Percentiles rank a stretch among this genome's conserved stretches.
Evolutionary conservation across 2,888 invertebrate genomes (phyloP).

Genomic region (Thalpophila matura): DNA sequence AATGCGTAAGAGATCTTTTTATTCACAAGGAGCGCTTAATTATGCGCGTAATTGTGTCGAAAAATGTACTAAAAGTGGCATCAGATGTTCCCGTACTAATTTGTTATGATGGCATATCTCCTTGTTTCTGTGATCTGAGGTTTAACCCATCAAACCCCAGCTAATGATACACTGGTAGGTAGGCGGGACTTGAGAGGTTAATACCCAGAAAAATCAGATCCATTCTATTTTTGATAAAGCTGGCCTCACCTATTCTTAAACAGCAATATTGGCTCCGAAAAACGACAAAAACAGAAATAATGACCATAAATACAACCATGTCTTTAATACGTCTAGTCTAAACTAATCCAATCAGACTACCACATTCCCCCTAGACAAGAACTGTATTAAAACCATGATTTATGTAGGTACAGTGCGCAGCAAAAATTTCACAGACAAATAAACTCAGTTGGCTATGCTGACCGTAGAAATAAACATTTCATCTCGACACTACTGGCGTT

Average conservation of each 20-base stretch:
- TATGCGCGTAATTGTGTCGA: too few species aligned
- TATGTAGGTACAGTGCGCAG: constrained; percentile 17
- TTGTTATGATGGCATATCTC: too few species aligned
- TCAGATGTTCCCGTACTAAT: too few species aligned
- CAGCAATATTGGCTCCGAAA: not conserved
- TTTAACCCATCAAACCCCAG: too few species aligned
- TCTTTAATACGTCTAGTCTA: constrained; percentile 11
- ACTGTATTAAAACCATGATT: constrained; percentile 43
- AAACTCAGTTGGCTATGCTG: constrained; percentile 43
- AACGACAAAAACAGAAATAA: not conserved
- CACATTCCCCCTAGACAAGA: constrained; percentile 12
- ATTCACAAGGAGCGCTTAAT: too few species aligned
- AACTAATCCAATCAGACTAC: constrained; percentile 35
- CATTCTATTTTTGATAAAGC: too few species aligned
- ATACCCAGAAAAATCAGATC: too few species aligned
- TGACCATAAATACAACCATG: not conserved
- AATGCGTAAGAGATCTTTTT: too few species aligned
- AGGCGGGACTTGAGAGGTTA: too few species aligned
- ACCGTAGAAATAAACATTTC: constrained; percentile 61
- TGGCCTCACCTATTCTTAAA: not conserved
- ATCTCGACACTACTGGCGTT: constrained; percentile 44
- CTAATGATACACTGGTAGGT: too few species aligned
- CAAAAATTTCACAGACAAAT: constrained; percentile 44
- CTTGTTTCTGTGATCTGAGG: too few species aligned
- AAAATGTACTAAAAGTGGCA: too few species aligned